Conservation (phyloP, 1,140 invertebrate species). For the Bombus vancouverensis region DNA sequence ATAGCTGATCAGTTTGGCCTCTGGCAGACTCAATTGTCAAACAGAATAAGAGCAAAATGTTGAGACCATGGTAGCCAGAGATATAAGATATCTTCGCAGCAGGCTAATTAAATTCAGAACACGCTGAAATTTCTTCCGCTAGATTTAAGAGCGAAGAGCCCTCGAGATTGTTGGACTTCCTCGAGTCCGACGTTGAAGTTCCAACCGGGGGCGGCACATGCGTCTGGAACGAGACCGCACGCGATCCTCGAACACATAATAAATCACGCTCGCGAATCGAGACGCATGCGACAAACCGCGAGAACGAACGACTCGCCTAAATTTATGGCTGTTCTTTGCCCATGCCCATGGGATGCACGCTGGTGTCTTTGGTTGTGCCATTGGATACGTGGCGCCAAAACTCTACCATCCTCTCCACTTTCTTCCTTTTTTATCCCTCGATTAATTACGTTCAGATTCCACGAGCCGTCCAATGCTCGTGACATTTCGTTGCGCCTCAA, state of each 20-base stretch:
- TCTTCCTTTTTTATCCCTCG: neutral
- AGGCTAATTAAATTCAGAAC: conserved; percentile 1
- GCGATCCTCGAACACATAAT: conserved; percentile 59
- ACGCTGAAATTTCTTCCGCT: neutral
- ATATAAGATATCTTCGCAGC: neutral
- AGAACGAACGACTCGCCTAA: conserved; percentile 24
- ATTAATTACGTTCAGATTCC: conserved; percentile 38
- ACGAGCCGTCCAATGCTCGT: neutral
- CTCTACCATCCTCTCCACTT: neutral
- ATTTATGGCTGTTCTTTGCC: conserved; percentile 48
- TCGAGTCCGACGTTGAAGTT: neutral
- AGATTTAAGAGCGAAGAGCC: conserved; percentile 5
- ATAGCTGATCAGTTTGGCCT: too few species aligned
- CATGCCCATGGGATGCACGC: neutral
- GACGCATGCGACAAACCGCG: conserved; percentile 60
- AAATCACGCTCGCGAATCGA: conserved; percentile 58
- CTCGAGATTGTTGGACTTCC: conserved; percentile 29
- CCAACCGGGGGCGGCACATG: neutral
- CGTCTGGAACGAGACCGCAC: conserved; percentile 48
- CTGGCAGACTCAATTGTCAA: too few species aligned
- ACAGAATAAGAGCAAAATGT: too few species aligned
- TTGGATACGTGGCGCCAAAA: conserved; percentile 39
- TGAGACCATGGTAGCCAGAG: neutral
- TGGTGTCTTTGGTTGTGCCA: conserved; percentile 1
- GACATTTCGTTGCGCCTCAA: conserved; percentile 3